Evolutionary conservation across 2,888 invertebrate species (phyloP).

Genomic region (Drosophila multiciliata): DNA sequence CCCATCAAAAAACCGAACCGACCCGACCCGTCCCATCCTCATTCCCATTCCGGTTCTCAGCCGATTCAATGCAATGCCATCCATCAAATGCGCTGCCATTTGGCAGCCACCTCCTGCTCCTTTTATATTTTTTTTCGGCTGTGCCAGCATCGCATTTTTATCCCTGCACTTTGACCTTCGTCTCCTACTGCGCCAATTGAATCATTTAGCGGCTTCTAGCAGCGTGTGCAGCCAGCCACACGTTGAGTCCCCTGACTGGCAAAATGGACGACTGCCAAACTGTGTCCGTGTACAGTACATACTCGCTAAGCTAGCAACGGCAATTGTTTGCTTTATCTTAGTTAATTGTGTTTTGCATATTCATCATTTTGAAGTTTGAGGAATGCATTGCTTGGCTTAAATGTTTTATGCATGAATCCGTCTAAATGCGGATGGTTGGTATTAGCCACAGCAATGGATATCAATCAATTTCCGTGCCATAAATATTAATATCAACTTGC

Average conservation of each 20-base stretch:
- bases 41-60: constrained; percentile 2
- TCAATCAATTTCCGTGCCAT: constrained; percentile 42
- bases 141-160: constrained; percentile 26
- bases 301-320: background rate
- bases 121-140: constrained; percentile 12
- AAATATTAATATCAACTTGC: constrained; percentile 68
- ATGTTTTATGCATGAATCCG: background rate
- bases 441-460: constrained; percentile 14
- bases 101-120: constrained; percentile 59
- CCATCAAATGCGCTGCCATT: constrained; percentile 58
- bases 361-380: background rate
- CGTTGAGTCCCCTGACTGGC: background rate
- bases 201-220: constrained; percentile 54
- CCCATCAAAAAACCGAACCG: constrained; percentile 1
- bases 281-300: constrained; percentile 19
- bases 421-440: background rate
- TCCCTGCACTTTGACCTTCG: constrained; percentile 60
- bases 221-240: constrained; percentile 29
- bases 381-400: background rate
- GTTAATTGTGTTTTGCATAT: background rate
- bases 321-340: background rate
- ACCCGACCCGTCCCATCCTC: constrained; percentile 15
- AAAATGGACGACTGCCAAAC: constrained; percentile 9
- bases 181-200: constrained; percentile 71
- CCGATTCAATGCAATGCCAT: constrained; percentile 36